phyloP scores from a whole-genome alignment of 2,888 invertebrate species.

The Rhagonycha fulva region DNA sequence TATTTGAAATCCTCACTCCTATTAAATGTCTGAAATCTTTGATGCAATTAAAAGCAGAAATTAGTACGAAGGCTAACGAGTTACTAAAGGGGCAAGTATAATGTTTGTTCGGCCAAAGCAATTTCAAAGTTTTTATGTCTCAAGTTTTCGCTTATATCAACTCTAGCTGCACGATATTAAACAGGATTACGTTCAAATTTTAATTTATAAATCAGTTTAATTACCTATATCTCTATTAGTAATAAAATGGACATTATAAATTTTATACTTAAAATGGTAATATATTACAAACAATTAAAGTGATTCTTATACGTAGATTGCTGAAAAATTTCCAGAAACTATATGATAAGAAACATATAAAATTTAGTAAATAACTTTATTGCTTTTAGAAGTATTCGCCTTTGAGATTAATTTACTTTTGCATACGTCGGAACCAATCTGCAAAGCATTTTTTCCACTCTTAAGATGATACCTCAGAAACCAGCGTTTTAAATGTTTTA shows the following conservation, averaged over 20 bases:
- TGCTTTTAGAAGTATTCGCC: too few relatives aligned
- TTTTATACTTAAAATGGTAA: not conserved
- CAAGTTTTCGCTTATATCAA: slow-evolving; percentile 38
- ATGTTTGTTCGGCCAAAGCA: slow-evolving; percentile 33
- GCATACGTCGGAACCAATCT: too few relatives aligned
- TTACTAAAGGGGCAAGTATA: slow-evolving; percentile 23
- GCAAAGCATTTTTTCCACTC: too few relatives aligned
- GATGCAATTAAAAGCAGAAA: slow-evolving; percentile 11
- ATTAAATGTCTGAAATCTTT: not conserved
- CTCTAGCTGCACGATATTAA: slow-evolving; percentile 22
- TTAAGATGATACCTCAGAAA: too few relatives aligned
- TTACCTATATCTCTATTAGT: not conserved
- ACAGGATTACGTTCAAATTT: slow-evolving; percentile 26
- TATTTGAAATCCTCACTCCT: not conserved
- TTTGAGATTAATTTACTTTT: too few relatives aligned
- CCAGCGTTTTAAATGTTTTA: too few relatives aligned
- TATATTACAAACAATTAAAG: not conserved
- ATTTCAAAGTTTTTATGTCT: slow-evolving; percentile 43
- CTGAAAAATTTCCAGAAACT: too few relatives aligned
- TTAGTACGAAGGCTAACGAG: slow-evolving; percentile 25
- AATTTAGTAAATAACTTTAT: too few relatives aligned
- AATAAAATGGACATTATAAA: not conserved
- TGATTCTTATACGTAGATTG: not conserved
- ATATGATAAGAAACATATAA: too few relatives aligned
- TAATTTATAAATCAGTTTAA: slow-evolving; percentile 26